These are phyloP conservation scores for Rhea americana DNA, from an alignment of 2,113 vertebrate species.

Conservation along the genomic window DNA sequence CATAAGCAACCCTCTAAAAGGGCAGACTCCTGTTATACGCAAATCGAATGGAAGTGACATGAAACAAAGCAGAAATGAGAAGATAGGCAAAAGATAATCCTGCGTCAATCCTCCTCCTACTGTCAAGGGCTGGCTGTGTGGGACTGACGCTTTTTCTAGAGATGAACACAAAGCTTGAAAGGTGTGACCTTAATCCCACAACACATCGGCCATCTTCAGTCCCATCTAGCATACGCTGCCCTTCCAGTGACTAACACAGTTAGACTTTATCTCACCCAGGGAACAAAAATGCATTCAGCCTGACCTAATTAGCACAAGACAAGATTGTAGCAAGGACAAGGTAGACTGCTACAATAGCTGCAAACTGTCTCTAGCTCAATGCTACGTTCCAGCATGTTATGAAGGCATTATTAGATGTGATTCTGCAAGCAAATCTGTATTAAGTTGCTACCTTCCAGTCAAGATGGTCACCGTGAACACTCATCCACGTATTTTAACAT, in stretches of 20 bases:
- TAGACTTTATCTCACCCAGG: neutral
- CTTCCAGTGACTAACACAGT: neutral
- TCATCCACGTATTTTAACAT: neutral
- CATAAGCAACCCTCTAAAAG: neutral
- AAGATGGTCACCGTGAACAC: rapidly evolving
- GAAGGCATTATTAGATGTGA: rapidly evolving
- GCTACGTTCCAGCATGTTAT: rapidly evolving
- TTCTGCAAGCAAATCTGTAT: neutral
- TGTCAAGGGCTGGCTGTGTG: neutral
- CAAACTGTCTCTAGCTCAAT: rapidly evolving
- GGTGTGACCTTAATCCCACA: rapidly evolving
- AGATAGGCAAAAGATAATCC: neutral
- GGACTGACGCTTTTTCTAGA: neutral
- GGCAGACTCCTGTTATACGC: neutral
- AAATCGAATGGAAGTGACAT: neutral
- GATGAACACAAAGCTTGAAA: neutral
- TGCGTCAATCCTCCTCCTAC: neutral
- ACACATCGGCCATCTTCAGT: neutral
- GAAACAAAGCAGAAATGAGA: neutral
- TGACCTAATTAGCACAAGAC: neutral
- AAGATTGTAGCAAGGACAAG: neutral
- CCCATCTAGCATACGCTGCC: rapidly evolving
- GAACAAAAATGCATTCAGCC: neutral
- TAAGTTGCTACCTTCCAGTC: neutral
- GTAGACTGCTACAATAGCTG: neutral